Percentiles rank a stretch among this genome's conserved stretches.
These are phyloP conservation scores for Eospalax fontanierii DNA, from an alignment of 2,797 vertebrate species.

Conservation along the genomic window DNA sequence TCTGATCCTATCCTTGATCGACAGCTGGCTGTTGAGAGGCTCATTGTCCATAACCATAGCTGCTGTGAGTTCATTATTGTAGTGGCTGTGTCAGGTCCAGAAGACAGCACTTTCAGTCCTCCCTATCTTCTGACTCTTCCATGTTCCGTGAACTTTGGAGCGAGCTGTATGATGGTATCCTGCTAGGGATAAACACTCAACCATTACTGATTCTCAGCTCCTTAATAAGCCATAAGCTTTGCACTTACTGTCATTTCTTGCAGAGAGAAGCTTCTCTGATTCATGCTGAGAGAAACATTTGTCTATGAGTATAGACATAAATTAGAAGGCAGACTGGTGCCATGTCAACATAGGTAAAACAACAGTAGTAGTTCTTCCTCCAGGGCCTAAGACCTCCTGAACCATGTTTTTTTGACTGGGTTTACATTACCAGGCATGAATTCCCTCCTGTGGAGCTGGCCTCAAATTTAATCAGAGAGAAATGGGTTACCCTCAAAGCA, in stretches of 20 bases:
- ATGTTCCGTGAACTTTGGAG: not conserved
- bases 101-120: not conserved
- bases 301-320: not conserved
- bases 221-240: not conserved
- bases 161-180: not conserved
- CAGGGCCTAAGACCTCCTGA: not conserved
- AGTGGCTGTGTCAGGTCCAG: too few relatives aligned
- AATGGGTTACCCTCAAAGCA: too few relatives aligned
- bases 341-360: not conserved
- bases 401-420: too few relatives aligned
- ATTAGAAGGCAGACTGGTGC: not conserved
- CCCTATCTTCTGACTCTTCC: not conserved
- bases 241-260: not conserved
- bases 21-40: not conserved
- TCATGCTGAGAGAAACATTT: not conserved
- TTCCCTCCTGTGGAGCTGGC: not conserved
- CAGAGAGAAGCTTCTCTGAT: not conserved
- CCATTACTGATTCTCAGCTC: not conserved
- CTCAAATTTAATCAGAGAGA: not conserved
- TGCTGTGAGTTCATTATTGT: not conserved
- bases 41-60: not conserved
- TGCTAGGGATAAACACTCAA: too few relatives aligned
- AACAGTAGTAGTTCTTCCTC: too few relatives aligned
- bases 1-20: not conserved
- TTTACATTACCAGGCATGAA: not conserved